phyloP scores from a whole-genome alignment of 2,888 invertebrate genomes.

The Panzeria rudis region DNA sequence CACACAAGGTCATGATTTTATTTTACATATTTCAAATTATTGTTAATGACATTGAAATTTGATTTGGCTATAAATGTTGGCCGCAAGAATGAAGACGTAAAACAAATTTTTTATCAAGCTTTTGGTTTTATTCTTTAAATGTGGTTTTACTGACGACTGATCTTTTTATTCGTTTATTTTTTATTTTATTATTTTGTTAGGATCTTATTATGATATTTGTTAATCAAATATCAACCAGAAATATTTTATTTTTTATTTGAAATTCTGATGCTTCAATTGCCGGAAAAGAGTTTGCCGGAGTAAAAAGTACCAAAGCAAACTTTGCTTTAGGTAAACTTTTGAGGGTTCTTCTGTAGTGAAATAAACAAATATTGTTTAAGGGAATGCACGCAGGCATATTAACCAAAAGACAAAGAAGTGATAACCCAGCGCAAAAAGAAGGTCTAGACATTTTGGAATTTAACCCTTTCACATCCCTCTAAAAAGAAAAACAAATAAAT shows the following conservation, averaged over 20 bases:
- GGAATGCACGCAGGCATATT: background rate
- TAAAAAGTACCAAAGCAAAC: constrained; percentile 41
- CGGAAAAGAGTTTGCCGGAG: background rate
- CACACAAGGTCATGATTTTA: constrained; percentile 34
- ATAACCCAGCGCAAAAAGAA: background rate
- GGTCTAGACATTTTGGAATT: constrained; percentile 60
- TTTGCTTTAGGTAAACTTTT: constrained; percentile 67
- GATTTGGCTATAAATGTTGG: constrained; percentile 32
- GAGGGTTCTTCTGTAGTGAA: constrained; percentile 55
- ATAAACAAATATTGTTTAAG: background rate
- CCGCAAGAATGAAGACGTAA: background rate
- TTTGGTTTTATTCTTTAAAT: constrained; percentile 13
- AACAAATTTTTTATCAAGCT: constrained; percentile 9
- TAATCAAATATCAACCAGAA: constrained; percentile 18
- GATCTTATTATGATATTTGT: background rate
- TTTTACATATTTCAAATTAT: constrained; percentile 11
- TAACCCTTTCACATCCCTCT: constrained; percentile 68
- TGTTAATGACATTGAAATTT: constrained; percentile 45
- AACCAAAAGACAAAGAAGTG: constrained; percentile 7
- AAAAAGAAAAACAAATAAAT: constrained; percentile 67
- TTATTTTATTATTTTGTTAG: background rate
- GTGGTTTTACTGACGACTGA: constrained; percentile 37
- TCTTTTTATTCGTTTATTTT: constrained; percentile 8
- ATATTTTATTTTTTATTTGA: background rate
- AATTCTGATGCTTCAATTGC: constrained; percentile 45